A percentile compares a stretch with the other conserved stretches of the same genome.
phyloP scores from a whole-genome alignment of 2,888 invertebrate genomes.

The Frankliniella fusca region DNA sequence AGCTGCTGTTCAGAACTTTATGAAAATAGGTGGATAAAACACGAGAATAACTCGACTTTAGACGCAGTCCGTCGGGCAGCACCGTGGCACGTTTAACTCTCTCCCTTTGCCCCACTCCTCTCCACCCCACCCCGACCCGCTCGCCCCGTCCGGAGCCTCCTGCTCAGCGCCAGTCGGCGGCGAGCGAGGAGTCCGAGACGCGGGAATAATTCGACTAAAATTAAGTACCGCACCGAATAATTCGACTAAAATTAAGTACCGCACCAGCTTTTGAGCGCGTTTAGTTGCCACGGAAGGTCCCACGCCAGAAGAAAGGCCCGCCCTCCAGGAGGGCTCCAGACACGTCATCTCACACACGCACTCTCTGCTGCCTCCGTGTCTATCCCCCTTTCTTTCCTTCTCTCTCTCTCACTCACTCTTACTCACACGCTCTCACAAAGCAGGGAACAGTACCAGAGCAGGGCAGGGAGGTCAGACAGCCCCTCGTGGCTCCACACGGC shows the following conservation, averaged over 20 bases:
- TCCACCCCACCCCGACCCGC: neutral
- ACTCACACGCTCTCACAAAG: neutral
- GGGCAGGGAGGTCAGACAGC: neutral
- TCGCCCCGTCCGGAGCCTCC: neutral
- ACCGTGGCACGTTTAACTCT: neutral
- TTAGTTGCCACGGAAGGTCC: too few relatives aligned
- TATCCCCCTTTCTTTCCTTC: neutral
- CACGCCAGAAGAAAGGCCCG: too few relatives aligned
- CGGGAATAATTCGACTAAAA: too few relatives aligned
- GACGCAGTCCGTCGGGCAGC: too few relatives aligned
- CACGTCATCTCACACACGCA: neutral
- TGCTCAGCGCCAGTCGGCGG: neutral
- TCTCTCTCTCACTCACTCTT: neutral
- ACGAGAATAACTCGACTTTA: neutral
- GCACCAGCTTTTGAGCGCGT: too few relatives aligned
- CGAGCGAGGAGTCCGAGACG: too few relatives aligned
- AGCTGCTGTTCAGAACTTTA: neutral
- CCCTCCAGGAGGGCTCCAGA: too few relatives aligned
- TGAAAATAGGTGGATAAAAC: slow-evolving; percentile 14
- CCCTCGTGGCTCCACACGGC: neutral
- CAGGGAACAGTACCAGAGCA: neutral
- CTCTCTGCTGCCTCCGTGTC: neutral
- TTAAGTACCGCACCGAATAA: too few relatives aligned
- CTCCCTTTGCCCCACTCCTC: neutral
- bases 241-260: too few relatives aligned